Base-by-base conservation (phyloP, 23 tunicate genomes). In the Aplidium turbinatum region DNA sequence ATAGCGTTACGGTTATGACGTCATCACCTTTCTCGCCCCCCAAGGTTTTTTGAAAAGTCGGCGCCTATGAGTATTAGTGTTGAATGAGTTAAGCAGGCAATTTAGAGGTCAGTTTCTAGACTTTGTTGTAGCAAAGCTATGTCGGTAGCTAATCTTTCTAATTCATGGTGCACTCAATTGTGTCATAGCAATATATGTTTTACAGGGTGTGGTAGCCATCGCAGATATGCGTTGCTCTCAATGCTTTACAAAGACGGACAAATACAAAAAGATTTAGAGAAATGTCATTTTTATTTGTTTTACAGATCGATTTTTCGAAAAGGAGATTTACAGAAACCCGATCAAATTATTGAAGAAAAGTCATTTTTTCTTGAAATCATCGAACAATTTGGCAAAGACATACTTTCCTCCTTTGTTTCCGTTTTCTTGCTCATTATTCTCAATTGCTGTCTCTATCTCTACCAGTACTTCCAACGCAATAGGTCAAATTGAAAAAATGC, bases 241-340 rank as follows among this genome's bases (percentile, higher is more conserved):
- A n/a, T n/a, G n/a, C n/a, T n/a, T n/a, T n/a, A n/a, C n/a, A n/a
- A n/a, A n/a, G n/a, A n/a, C n/a, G n/a, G n/a, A n/a, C n/a, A n/a
- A n/a, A n/a, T n/a, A n/a, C n/a, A n/a, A n/a, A n/a, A n/a, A n/a
- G n/a, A n/a, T n/a, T n/a, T n/a, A n/a, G n/a, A n/a, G n/a, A n/a
- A n/a, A n/a, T n/a, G n/a, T n/a, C 11, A 42, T 42, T 42, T 16
- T 42, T 16, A 9, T 11, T 42, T 42, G 11, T 16, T 11, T 11
- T 42, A 42, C 58, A 70, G 76, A 28, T 47, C 76, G 3, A 46
- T 70, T 4, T 70, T 46, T 47, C 76, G 76, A 13, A 47, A 47
- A 27, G 76, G 76, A 11, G 76, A 70, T 48, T 48, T 70, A 36
- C 13, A 70, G 35, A 48, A 47, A 30, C 36, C 58, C 3, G 38